Conservation (phyloP, 1,140 invertebrate species). For the Colletes gigas region DNA sequence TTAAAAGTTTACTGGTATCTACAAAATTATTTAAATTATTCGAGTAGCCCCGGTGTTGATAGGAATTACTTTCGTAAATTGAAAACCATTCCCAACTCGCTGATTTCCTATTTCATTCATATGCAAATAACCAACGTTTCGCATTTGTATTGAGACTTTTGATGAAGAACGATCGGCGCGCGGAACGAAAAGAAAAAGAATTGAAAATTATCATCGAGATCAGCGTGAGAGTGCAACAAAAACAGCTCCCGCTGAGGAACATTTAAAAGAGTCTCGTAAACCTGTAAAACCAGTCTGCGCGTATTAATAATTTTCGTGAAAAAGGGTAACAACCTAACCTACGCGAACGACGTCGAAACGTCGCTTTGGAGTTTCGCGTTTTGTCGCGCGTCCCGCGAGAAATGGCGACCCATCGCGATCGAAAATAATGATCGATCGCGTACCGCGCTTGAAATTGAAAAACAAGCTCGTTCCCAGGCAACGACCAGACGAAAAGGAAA, state of each 20-base stretch:
- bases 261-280: conserved; percentile 7
- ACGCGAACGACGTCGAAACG: not conserved
- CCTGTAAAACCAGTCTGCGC: conserved; percentile 16
- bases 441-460: not conserved
- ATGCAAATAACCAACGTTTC: conserved; percentile 16
- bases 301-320: conserved; percentile 8
- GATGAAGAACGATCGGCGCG: not conserved
- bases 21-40: too few relatives aligned
- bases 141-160: not conserved
- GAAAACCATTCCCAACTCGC: not conserved
- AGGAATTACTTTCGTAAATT: not conserved
- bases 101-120: not conserved
- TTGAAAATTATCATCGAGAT: not conserved
- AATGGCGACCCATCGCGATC: too few relatives aligned
- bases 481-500: conserved; percentile 28
- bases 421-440: not conserved
- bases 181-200: not conserved
- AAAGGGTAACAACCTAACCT: conserved; percentile 19
- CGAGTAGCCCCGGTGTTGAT: not conserved
- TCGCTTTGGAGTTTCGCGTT: not conserved
- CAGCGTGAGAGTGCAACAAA: not conserved
- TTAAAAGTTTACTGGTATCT: too few relatives aligned
- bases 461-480: conserved; percentile 41
- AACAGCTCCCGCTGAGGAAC: not conserved
- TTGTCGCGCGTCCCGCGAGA: too few relatives aligned